Base-by-base conservation (phyloP, 2,888 invertebrate species). In the Torymus texanus region DNA sequence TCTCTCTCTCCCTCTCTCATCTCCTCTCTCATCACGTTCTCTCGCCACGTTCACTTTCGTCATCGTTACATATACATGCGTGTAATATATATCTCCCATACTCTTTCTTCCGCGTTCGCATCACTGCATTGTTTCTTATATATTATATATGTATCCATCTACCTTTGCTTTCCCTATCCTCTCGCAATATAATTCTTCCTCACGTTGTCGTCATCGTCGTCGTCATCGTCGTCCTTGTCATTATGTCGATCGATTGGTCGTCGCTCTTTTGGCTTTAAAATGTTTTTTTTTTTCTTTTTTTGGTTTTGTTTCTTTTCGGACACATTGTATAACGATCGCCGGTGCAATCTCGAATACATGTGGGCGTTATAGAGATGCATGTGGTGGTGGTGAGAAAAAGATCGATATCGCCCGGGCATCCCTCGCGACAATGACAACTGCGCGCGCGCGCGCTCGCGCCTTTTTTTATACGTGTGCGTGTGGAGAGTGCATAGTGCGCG, bases 171-270 rank as follows among this genome's bases (percentile, higher is more conserved):
- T 41, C 41, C 41, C 41, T 41, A 41, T 41, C 8, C 41, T 41
- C 41, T 8, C 41, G 41, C 41, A 8, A 41, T 41, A 41, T 5
- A 41, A 41, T 41, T 41, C 41, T 41, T 41, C 8, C 41, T 29
- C 8, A 13, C 62, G 29, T 68, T 29, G 56, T 12, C 51, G 16
- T 58, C 58, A 41, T 16, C 53, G 21, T 21, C 21, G 21, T 21
- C 21, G 21, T 21, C 21, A 21, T 21, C 56, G 56, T 14, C 24
- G 62, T 63, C 51, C 24, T 12, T 21, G 16, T 58, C 58, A 41
- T 16, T 21, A n/a, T 59, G 51, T 67, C 61, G 75, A 75, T 74
- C 73, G 59, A 75, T 75, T 75, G 75, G 67, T 67, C 75, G 24
- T 67, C 61, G 75, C 65, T 65, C 41, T 51, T 21, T 65, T 24